Evolutionary conservation across 2,797 vertebrate genomes (phyloP), one percentile per base, ranked within the genome.

Genomic region (Alectoris magna): DNA sequence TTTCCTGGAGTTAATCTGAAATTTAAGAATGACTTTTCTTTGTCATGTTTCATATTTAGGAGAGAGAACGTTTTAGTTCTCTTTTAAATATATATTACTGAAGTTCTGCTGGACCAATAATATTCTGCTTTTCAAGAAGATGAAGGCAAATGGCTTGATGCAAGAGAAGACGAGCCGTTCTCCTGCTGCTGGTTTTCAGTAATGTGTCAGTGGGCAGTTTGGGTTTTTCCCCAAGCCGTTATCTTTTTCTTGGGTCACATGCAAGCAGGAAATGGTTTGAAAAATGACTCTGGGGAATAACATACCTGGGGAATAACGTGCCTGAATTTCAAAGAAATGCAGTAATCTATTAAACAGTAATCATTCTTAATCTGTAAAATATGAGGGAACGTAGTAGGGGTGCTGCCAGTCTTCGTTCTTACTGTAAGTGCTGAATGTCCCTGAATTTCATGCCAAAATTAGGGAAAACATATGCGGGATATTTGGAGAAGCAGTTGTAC

Each of bases 141-240:
- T 59, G 31, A 67, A 46, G 31, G 56, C n/a, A 31, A 66, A 64
- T 5, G 8, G 18, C 34, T 91, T 87, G 49, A 11, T 78, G 70
- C 22, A n/a, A 67, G 60, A 44, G 5, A 12, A 93, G 72, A n/a
- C 10, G 16, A 55, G 53, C 16, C 16, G 43, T 43, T 88, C 63
- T 79, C 36, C 53, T 80, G 11, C 41, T 82, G 15, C 38, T 73
- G 4, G 8, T 88, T 76, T 88, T 49, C 70, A 79, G 84, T 81
- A 48, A 51, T 73, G 27, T 81, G 74, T 77, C 77, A 72, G 56
- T 78, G 69, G 56, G 34, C 73, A 88, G 44, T 75, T 55, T 55
- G 31, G 63, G 26, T 63, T 79, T 38, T 49, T 44, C n/a, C 15
- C n/a, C 6, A 7, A 0, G 5, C 36, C 19, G 1, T 44, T n/a